Evolutionary conservation across 2,797 vertebrate genomes (phyloP), one percentile per base, ranked within the genome.

Genomic region (Clarias fuscus): DNA sequence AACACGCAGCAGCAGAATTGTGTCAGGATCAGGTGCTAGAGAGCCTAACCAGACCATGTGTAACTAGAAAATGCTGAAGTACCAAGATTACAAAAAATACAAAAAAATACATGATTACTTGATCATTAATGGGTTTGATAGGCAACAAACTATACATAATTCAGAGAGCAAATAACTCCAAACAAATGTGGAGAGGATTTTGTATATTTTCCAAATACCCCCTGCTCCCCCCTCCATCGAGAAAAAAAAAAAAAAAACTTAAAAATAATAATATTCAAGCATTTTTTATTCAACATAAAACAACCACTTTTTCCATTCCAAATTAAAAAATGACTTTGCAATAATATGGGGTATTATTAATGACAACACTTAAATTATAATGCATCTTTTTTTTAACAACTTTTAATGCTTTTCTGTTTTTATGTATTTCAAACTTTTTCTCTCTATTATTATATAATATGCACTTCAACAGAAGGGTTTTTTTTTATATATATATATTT

Each of bases 401-500:
- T 14, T 73, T 82, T 89, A 86, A 88, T 86, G 86, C 85, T 59
- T 58, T 86, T 88, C 83, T 68, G 83, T 87, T 89, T 81, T 86
- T 87, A 88, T 88, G 79, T 72, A 86, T 64, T 15, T 68, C 18
- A 77, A 53, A 62, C 61, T 11, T 85, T 62, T 78, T 61, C 14
- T 40, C 86, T 86, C 75, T 70, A 53, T 84, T 77, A 87, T 53
- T 53, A 53, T 53, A 53, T 53, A 53, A 53, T 85, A 85, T 59
- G 61, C 88, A 83, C 90, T 90, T 92, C 86, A 86, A 86, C 37
- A 76, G 85, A 89, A 89, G 86, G 86, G 67, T 81, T 82, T 61
- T 56, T 85, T 83, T 13, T 1, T 30, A 30, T 33, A 33, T 53
- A 53, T 13, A 53, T 48, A 43, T 48, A 13, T 53, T 53, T 53